phyloP scores from a whole-genome alignment of 2,113 vertebrate genomes.

The Calonectris borealis region DNA sequence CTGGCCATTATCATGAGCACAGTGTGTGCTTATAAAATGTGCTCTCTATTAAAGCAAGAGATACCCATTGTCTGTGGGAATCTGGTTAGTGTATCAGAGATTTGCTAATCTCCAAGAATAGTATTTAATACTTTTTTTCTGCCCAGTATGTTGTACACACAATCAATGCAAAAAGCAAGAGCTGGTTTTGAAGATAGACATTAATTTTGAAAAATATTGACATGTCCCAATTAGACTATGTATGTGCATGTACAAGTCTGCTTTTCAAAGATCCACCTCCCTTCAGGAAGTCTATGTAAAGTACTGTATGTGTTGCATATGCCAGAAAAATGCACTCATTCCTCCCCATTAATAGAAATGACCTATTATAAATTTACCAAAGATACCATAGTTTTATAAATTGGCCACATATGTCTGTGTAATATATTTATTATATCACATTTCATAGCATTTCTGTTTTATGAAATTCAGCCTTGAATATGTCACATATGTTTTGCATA shows the following conservation, averaged over 20 bases:
- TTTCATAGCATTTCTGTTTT: constrained; percentile 63
- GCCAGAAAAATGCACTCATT: background rate
- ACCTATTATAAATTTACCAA: constrained; percentile 57
- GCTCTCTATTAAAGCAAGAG: background rate
- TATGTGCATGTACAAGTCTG: background rate
- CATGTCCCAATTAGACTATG: background rate
- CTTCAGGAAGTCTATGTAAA: background rate
- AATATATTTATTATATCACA: constrained; percentile 67
- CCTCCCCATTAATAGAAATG: constrained; percentile 40
- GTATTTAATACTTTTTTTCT: background rate
- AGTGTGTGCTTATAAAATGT: background rate
- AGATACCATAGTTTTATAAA: constrained; percentile 54
- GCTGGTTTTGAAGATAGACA: background rate
- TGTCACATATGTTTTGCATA: constrained; percentile 69
- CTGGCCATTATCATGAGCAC: background rate
- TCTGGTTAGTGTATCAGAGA: background rate
- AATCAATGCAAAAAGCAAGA: background rate
- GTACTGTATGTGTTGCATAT: background rate
- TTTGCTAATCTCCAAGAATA: background rate
- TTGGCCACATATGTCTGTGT: constrained; percentile 56
- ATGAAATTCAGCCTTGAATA: constrained; percentile 63
- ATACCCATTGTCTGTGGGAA: background rate
- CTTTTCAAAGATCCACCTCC: background rate
- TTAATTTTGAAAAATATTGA: background rate
- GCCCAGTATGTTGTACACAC: background rate